Base-by-base conservation (phyloP, 2,797 vertebrate species). In the Petrocephalus sullivani region DNA sequence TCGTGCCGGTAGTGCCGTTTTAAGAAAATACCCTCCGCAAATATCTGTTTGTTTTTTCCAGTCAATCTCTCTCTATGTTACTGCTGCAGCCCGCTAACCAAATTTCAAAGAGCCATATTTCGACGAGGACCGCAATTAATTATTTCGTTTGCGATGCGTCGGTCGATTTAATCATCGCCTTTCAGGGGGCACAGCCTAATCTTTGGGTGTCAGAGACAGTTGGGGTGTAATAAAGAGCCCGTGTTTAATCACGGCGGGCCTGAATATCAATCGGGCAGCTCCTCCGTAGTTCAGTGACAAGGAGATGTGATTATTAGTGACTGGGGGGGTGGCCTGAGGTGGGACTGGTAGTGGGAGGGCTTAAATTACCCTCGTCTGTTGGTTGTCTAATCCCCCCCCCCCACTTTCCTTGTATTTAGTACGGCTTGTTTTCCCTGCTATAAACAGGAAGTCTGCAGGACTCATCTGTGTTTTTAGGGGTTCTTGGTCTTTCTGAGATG, bases 211-310 rank as follows among this genome's bases (percentile, higher is more conserved):
- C 51, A 60, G 21, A 71, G 60, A 2, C n/a, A 58, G 58, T 37
- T 46, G 37, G 33, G 16, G 28, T 23, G 23, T 57, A 41, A 58
- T 57, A 56, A 78, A 28, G 19, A 57, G 51, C 71, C 67, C 4
- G 12, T 53, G 53, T 81, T 57, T 58, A 78, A 87, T 90, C 91
- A 94, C 93, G 89, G 94, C 91, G 67, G 92, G 89, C 93, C 54
- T 78, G 93, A 95, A 95, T 95, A 96, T 95, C 92, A 96, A 94
- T 94, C 93, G 92, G 92, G 90, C 85, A 88, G 89, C 88, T 87
- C 91, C 92, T 95, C 92, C 92, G 90, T 89, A 91, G 91, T 92
- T 92, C 89, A 91, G 94, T 93, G 92, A 92, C 91, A 93, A 54
- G 81, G 81, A 84, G 51, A 23, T 1, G 12, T 84, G 9, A 51